phyloP scores from a whole-genome alignment of 2,888 invertebrate genomes.

The Strigamia maritima region DNA sequence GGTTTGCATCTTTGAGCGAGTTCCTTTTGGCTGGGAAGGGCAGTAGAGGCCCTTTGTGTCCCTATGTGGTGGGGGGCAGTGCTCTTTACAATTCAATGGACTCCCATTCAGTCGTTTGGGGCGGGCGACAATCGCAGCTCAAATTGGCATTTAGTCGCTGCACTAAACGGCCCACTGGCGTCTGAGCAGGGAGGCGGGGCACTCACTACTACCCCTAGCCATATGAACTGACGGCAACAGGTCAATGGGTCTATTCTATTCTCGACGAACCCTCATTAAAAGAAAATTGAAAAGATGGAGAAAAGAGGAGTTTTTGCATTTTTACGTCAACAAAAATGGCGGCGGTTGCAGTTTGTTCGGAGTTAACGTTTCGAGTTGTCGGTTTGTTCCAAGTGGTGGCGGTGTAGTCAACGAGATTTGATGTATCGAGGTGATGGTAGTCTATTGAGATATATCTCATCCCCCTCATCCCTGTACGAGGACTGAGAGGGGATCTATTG shows the following conservation, averaged over 20 bases:
- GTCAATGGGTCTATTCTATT: neutral
- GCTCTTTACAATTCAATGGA: neutral
- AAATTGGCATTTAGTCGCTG: neutral
- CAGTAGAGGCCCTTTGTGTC: neutral
- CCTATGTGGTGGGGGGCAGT: neutral
- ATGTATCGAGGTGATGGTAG: neutral
- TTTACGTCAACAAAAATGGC: neutral
- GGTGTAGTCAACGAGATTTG: neutral
- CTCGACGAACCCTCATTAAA: neutral
- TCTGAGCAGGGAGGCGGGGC: neutral
- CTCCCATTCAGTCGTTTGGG: neutral
- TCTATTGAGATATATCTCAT: neutral
- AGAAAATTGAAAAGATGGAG: no score
- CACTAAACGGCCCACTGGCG: neutral
- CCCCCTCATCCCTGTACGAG: neutral
- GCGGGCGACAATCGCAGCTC: neutral
- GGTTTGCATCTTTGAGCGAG: neutral
- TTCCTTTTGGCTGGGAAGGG: neutral
- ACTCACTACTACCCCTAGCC: neutral
- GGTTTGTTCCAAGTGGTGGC: neutral
- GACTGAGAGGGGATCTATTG: neutral
- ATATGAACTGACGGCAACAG: neutral
- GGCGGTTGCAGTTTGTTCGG: neutral
- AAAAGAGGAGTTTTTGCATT: no score
- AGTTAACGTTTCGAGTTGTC: neutral